These are phyloP conservation scores for Lordiphosa andalusiaca DNA, from an alignment of 2,888 invertebrate species.

Conservation along the genomic window DNA sequence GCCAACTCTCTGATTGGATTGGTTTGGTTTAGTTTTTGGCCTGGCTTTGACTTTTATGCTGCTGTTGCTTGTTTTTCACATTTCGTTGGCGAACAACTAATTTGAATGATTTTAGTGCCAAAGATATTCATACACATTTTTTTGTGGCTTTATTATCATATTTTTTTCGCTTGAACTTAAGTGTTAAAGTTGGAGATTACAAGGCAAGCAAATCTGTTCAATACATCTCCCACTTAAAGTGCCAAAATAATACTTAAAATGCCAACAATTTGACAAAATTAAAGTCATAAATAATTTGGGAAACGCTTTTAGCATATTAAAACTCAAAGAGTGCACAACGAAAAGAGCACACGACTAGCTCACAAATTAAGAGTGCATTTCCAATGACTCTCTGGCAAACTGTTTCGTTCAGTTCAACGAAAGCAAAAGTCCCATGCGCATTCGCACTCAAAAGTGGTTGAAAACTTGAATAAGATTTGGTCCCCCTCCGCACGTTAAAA, in stretches of 20 bases:
- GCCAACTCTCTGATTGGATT: conserved; percentile 56
- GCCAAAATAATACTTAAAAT: conserved; percentile 1
- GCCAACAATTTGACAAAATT: background rate
- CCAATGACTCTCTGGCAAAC: conserved; percentile 9
- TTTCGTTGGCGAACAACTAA: conserved; percentile 6
- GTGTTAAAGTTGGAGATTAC: too few relatives aligned
- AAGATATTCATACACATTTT: conserved; percentile 4
- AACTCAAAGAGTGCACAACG: background rate
- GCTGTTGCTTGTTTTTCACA: conserved; percentile 7
- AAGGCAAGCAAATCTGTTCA: too few relatives aligned
- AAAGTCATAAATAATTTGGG: too few relatives aligned
- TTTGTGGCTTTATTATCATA: conserved; percentile 7
- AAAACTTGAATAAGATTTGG: conserved; percentile 43
- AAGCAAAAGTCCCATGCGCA: conserved; percentile 37
- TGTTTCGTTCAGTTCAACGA: conserved; percentile 46
- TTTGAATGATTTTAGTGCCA: conserved; percentile 13
- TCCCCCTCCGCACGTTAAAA: conserved; percentile 13
- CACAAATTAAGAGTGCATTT: conserved; percentile 26
- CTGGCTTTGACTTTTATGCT: conserved; percentile 18
- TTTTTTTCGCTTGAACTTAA: conserved; percentile 1
- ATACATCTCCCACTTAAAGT: too few relatives aligned
- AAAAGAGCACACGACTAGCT: conserved; percentile 4
- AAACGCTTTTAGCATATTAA: background rate
- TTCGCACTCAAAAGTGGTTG: conserved; percentile 35
- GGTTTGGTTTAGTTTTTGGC: conserved; percentile 22